phyloP scores from a whole-genome alignment of 2,888 invertebrate species.

The Trichopria drosophilae region DNA sequence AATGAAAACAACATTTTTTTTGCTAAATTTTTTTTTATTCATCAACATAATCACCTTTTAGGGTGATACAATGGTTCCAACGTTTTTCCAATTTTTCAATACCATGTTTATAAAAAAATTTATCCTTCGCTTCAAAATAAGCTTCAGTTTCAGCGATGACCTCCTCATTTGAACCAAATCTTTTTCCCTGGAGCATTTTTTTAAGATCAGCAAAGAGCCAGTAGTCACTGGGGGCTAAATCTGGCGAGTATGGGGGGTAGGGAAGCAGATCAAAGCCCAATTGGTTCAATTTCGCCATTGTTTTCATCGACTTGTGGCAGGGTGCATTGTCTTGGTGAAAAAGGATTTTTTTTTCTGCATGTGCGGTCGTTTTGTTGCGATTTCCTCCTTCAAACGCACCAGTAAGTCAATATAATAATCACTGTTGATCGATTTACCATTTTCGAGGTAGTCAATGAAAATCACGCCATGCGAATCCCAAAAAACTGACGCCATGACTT shows the following conservation, averaged over 20 bases:
- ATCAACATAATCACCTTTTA: conserved; percentile 30
- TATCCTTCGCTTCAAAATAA: conserved; percentile 26
- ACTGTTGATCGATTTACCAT: conserved; percentile 41
- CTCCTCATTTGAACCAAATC: conserved; percentile 25
- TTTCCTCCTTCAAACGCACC: conserved; percentile 17
- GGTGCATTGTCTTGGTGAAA: conserved; percentile 36
- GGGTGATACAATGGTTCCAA: conserved; percentile 26
- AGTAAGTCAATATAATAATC: conserved; percentile 36
- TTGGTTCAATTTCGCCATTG: conserved; percentile 23
- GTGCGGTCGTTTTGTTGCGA: conserved; percentile 8
- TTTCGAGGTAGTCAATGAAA: conserved; percentile 44
- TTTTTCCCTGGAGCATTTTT: conserved; percentile 26
- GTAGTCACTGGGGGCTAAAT: conserved; percentile 24
- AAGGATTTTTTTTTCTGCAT: conserved; percentile 33
- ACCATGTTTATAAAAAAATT: conserved; percentile 22
- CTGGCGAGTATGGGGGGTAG: conserved; percentile 28
- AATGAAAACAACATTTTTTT: conserved; percentile 16
- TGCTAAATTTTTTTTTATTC: conserved; percentile 9
- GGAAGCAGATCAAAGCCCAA: conserved; percentile 26
- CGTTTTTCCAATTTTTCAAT: conserved; percentile 26
- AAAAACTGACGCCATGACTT: conserved; percentile 43
- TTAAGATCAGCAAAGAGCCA: conserved; percentile 28
- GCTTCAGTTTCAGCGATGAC: conserved; percentile 31
- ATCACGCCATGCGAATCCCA: conserved; percentile 45
- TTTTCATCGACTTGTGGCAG: conserved; percentile 20